phyloP scores from a whole-genome alignment of 2,888 invertebrate species.

The Opisthograptis luteolata region DNA sequence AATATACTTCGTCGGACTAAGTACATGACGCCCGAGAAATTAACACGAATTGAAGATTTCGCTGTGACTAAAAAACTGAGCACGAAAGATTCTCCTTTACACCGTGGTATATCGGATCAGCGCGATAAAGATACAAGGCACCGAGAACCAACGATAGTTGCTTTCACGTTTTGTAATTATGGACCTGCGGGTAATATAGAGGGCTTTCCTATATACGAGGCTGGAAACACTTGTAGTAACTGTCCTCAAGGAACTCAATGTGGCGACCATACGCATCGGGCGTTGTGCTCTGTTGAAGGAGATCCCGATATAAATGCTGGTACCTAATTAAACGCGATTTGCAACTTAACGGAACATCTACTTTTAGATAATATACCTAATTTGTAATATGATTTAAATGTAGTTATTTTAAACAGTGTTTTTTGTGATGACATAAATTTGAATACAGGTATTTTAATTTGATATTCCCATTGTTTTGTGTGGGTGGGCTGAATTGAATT shows the following conservation, averaged over 20 bases:
- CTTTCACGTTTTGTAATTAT: conserved; percentile 77
- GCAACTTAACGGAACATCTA: too few species aligned
- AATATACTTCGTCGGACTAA: conserved; percentile 65
- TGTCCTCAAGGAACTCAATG: conserved; percentile 73
- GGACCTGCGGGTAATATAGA: conserved; percentile 78
- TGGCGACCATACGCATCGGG: conserved; percentile 69
- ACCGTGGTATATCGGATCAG: conserved; percentile 54
- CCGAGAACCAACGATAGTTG: conserved; percentile 63
- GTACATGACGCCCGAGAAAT: conserved; percentile 53
- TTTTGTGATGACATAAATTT: too few species aligned
- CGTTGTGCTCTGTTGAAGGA: conserved; percentile 61
- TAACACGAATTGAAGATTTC: conserved; percentile 55
- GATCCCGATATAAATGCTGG: conserved; percentile 61
- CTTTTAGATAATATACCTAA: too few species aligned
- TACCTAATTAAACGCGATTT: too few species aligned
- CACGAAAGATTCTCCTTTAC: conserved; percentile 58
- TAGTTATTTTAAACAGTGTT: too few species aligned
- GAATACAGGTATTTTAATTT: too few species aligned
- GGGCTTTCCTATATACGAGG: conserved; percentile 76
- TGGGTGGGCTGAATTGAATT: too few species aligned
- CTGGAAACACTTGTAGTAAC: conserved; percentile 64
- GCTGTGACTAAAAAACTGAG: conserved; percentile 39
- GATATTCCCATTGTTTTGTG: too few species aligned
- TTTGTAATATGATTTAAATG: too few species aligned
- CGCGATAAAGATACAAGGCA: conserved; percentile 39